phyloP scores from a whole-genome alignment of 2,888 invertebrate genomes.

The Tillus elongatus region DNA sequence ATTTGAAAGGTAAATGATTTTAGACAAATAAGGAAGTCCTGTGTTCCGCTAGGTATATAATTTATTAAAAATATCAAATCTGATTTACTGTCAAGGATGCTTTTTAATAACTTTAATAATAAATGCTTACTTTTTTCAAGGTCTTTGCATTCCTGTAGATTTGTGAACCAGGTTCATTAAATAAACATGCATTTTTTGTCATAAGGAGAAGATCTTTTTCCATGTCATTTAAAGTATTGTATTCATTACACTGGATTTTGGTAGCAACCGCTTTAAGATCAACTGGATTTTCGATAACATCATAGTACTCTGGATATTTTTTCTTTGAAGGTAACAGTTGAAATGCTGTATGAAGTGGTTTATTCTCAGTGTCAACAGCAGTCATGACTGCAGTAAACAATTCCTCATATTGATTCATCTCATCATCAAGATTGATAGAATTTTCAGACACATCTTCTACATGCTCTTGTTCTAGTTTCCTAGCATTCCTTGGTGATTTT shows the following conservation, averaged over 20 bases:
- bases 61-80: too few species aligned
- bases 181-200: constrained; percentile 90
- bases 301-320: constrained; percentile 92
- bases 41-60: too few species aligned
- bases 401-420: constrained; percentile 72
- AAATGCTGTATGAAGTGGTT: constrained; percentile 80
- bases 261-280: constrained; percentile 89
- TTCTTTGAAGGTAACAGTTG: constrained; percentile 86
- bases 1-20: too few species aligned
- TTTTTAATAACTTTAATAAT: too few species aligned
- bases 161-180: constrained; percentile 93
- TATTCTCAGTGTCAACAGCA: constrained; percentile 70
- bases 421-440: constrained; percentile 64
- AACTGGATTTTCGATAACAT: constrained; percentile 87
- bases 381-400: constrained; percentile 83
- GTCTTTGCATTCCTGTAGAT: constrained; percentile 93
- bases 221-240: constrained; percentile 67
- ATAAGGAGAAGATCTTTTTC: constrained; percentile 84
- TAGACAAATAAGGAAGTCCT: too few species aligned
- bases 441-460: constrained; percentile 63
- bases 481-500: too few species aligned
- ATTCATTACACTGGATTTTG: constrained; percentile 80
- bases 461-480: constrained; percentile 44
- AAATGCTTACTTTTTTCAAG: constrained; percentile 67
- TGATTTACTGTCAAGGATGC: too few species aligned